Conservation (phyloP, 2,888 invertebrate species). For the Agelastica alni region DNA sequence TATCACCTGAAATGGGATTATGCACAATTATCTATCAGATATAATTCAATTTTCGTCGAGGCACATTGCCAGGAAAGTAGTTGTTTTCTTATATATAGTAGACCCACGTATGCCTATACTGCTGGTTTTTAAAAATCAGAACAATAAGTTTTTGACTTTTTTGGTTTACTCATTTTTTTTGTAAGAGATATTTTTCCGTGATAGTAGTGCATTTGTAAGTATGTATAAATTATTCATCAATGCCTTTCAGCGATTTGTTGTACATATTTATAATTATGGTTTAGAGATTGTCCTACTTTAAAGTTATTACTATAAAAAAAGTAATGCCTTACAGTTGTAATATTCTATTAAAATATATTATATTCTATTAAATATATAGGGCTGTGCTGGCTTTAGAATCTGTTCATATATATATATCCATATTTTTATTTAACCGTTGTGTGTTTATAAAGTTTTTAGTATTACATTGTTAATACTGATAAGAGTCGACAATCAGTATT, state of each 20-base stretch:
- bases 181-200: not conserved
- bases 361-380: constrained; percentile 36
- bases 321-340: constrained; percentile 30
- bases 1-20: too few species aligned
- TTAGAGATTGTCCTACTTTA: too few species aligned
- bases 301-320: constrained; percentile 9
- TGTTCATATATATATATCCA: constrained; percentile 29
- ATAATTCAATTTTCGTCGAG: too few species aligned
- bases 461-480: not conserved
- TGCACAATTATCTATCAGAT: too few species aligned
- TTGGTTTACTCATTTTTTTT: too few species aligned
- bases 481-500: not conserved
- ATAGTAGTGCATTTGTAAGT: not conserved
- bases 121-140: too few species aligned
- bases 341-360: constrained; percentile 15
- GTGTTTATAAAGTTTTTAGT: not conserved
- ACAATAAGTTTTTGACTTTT: not conserved
- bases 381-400: constrained; percentile 43
- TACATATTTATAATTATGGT: too few species aligned
- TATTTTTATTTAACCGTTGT: constrained; percentile 22
- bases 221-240: not conserved
- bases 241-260: too few species aligned
- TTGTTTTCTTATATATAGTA: too few species aligned
- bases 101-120: too few species aligned
- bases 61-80: too few species aligned